phyloP scores from a whole-genome alignment of 1,140 invertebrate species.

The Orchesella cincta region DNA sequence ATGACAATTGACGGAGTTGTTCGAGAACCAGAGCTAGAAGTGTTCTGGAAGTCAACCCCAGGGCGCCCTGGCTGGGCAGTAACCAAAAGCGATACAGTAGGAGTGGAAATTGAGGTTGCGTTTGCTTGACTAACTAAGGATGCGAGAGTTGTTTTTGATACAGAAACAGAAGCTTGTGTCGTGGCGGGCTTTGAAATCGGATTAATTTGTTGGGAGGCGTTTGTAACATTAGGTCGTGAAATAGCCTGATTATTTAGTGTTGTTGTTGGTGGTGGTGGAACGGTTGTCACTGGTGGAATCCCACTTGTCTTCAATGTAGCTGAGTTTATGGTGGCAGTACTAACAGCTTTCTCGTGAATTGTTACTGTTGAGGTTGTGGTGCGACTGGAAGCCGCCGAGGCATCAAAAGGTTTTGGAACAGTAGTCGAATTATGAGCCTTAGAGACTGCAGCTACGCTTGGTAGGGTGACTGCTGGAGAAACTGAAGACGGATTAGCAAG shows the following conservation, averaged over 20 bases:
- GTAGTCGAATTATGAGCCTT: not conserved
- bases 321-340: not conserved
- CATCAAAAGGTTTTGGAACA: not conserved
- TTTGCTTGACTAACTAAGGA: too few relatives aligned
- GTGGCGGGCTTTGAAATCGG: not conserved
- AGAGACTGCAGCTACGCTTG: not conserved
- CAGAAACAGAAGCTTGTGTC: not conserved
- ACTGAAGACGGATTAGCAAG: not conserved
- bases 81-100: not conserved
- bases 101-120: not conserved
- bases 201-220: not conserved
- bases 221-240: not conserved
- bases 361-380: not conserved
- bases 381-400: not conserved
- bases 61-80: not conserved
- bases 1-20: not conserved
- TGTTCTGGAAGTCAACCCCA: not conserved
- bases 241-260: too few relatives aligned
- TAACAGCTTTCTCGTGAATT: not conserved
- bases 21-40: not conserved
- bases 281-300: not conserved
- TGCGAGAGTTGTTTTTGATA: not conserved
- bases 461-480: not conserved
- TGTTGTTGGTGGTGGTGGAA: not conserved
- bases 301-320: not conserved